phyloP scores from a whole-genome alignment of 2,797 vertebrate species.

The Erpetoichthys calabaricus region DNA sequence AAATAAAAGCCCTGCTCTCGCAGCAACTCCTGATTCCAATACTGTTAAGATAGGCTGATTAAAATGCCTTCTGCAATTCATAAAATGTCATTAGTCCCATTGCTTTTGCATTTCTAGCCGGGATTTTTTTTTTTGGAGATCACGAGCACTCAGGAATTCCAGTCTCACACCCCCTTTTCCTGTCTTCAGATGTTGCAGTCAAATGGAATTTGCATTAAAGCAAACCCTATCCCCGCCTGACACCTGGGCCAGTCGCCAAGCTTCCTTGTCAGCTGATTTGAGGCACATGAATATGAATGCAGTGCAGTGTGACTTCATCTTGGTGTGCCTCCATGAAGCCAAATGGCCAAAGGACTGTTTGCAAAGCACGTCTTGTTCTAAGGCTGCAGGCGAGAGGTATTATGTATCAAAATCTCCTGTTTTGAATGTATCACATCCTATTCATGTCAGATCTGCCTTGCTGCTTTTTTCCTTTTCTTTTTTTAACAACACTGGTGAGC shows the following conservation, averaged over 20 bases:
- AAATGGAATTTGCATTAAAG: conserved; percentile 16
- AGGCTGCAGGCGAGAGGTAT: no score
- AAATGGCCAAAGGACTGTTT: neutral
- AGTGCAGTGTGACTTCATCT: neutral
- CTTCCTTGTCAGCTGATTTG: conserved; percentile 12
- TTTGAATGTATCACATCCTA: no score
- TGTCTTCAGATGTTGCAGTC: conserved; percentile 11
- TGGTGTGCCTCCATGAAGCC: neutral
- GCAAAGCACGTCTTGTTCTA: no score
- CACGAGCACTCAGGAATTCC: conserved; percentile 7
- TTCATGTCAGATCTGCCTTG: no score
- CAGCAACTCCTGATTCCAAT: neutral
- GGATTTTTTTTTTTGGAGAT: conserved; percentile 8
- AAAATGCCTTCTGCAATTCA: conserved; percentile 10
- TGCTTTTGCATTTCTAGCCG: conserved; percentile 2
- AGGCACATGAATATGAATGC: conserved; percentile 6
- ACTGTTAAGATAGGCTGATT: neutral
- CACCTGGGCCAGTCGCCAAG: conserved; percentile 12
- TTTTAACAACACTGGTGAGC: no score
- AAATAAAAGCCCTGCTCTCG: neutral
- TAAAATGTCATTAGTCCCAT: conserved; percentile 12
- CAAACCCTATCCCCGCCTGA: conserved; percentile 10
- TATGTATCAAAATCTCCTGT: no score
- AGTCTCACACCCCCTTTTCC: conserved; percentile 11
- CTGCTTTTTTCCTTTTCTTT: no score